Percentiles rank a stretch among this genome's conserved stretches.
Evolutionary conservation across 2,797 vertebrate genomes (phyloP).

Genomic region (Pseudochromis fuscus): DNA sequence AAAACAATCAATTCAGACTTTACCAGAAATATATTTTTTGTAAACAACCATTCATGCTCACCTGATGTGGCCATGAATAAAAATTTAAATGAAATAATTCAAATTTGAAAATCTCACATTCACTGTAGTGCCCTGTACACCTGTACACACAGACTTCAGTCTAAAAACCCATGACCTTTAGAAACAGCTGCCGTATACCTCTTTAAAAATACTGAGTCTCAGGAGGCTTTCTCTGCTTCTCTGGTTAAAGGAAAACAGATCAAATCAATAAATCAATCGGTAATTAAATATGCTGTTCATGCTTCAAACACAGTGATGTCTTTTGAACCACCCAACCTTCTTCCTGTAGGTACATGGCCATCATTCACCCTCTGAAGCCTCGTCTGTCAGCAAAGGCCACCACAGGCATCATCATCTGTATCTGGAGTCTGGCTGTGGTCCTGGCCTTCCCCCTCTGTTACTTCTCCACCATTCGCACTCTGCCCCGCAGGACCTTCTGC

Average conservation of each 20-base stretch:
- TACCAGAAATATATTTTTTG: no score
- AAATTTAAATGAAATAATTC: neutral
- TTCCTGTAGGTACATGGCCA: slow-evolving; percentile 93
- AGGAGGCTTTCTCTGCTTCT: no score
- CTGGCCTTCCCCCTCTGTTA: slow-evolving; percentile 96
- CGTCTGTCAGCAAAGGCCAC: slow-evolving; percentile 94
- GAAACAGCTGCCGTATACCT: no score
- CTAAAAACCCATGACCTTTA: no score
- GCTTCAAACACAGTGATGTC: neutral
- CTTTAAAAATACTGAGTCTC: neutral
- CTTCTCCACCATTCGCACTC: slow-evolving; percentile 89
- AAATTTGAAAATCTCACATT: no score
- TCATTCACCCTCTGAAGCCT: slow-evolving; percentile 97
- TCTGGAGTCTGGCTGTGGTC: slow-evolving; percentile 95
- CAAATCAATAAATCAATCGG: neutral
- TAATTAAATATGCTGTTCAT: neutral
- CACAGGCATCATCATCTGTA: slow-evolving; percentile 92
- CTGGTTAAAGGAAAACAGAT: neutral
- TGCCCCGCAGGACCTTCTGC: slow-evolving; percentile 92
- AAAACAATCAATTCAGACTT: no score
- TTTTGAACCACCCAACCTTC: slow-evolving; percentile 29
- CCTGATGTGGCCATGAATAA: neutral
- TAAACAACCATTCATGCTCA: neutral
- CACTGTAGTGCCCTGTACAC: no score
- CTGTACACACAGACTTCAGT: no score